Base-by-base conservation (phyloP, 2,113 vertebrate species). In the Loxodonta africana region DNA sequence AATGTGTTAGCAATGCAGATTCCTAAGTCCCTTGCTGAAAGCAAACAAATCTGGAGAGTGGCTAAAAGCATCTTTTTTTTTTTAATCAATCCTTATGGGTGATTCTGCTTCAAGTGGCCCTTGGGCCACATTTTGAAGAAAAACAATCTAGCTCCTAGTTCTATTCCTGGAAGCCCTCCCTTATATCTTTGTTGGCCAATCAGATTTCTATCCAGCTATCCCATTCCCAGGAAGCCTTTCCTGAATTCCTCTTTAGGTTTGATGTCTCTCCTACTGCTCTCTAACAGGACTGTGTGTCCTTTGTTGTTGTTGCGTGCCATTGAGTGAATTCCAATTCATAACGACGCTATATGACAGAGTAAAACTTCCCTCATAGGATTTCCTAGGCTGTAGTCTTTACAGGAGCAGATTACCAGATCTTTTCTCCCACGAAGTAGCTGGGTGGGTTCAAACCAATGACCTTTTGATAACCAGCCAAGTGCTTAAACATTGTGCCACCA, bases 1-100 rank as follows among this genome's bases (percentile, higher is more conserved):
- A 41, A 51, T 57, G 67, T 77, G 74, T 83, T 84, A 28, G 80
- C 94, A 85, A 80, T 63, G 81, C 6, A 82, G 74, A 93, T 96
- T 80, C 25, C 23, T 60, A 11, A 26, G 33, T 5, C 60, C 30
- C 17, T 91, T 12, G 23, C 91, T 92, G 76, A 84, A 93, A 91
- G 11, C 6, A 48, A 78, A 73, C 53, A 10, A 93, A 26, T 87
- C 26, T 77, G 23, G 25, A 91, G 33, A 95, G 7, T 67, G 77
- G 37, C 12, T 73, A 78, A 96, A 88, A 62, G 14, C 21, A 21
- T 28, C 2, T 71, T 92, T 89, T 21, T 21, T 74, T 26, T 17
- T 57, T 48, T 93, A 62, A 37, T 3, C 53, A 57, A 0, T 62
- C 83, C 17, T 7, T 46, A 12, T 81, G 8, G 17, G 5, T 62